Evolutionary conservation across 2,113 vertebrate genomes (phyloP).

Genomic region (Nyctereutes procyonoides): DNA sequence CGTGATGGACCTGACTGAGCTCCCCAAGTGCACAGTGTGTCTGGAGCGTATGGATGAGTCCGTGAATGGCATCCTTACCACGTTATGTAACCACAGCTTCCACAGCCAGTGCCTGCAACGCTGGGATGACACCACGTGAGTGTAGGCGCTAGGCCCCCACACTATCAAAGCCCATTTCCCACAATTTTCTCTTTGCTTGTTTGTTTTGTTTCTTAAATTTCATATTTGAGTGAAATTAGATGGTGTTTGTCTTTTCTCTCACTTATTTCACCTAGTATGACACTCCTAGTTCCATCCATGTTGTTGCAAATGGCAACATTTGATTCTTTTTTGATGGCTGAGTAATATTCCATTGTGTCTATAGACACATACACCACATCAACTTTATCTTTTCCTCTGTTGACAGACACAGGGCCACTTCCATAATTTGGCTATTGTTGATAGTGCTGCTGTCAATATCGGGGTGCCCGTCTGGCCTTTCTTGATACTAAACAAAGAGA

Average conservation of each 20-base stretch:
- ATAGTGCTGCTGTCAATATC: background rate
- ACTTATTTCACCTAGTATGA: background rate
- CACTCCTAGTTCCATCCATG: background rate
- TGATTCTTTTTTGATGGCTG: background rate
- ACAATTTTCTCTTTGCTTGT: background rate
- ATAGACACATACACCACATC: background rate
- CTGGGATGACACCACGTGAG: conserved; percentile 99
- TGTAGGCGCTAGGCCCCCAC: background rate
- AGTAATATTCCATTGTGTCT: background rate
- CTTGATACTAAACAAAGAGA: background rate
- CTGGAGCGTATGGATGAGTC: conserved; percentile 99
- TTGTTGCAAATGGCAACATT: background rate
- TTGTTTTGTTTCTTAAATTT: background rate
- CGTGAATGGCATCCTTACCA: conserved; percentile 97
- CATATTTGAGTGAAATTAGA: background rate
- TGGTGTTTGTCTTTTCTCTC: background rate
- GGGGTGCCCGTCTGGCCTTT: background rate
- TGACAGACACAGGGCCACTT: background rate
- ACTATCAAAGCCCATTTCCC: background rate
- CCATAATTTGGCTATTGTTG: background rate
- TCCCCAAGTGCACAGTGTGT: conserved; percentile 98
- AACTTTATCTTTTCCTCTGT: background rate
- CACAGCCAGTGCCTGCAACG: conserved; percentile 99
- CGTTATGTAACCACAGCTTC: conserved; percentile 98
- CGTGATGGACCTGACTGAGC: conserved; percentile 98